These are phyloP conservation scores for Catostomus latipinnis DNA, from an alignment of 2,797 vertebrate genomes.

Conservation along the genomic window DNA sequence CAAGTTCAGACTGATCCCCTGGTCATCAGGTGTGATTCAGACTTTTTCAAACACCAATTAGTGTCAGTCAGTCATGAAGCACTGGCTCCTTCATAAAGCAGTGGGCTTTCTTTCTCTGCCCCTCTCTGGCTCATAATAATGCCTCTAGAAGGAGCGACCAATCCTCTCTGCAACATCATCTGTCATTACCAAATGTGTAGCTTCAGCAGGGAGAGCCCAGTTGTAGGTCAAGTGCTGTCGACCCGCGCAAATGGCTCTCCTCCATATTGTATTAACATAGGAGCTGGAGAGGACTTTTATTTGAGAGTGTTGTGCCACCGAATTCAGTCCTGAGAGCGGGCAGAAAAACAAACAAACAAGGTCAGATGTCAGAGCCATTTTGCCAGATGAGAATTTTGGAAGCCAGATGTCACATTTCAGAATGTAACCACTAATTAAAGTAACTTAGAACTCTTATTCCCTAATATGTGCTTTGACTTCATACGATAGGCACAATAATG, in stretches of 20 bases:
- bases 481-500: not conserved
- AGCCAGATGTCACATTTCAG: slow-evolving; percentile 22
- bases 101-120: not conserved
- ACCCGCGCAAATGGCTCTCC: slow-evolving; percentile 40
- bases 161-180: slow-evolving; percentile 42
- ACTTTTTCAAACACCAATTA: slow-evolving; percentile 52
- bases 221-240: slow-evolving; percentile 50
- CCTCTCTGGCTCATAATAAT: slow-evolving; percentile 27
- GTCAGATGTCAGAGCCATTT: slow-evolving; percentile 8
- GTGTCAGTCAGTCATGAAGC: slow-evolving; percentile 46
- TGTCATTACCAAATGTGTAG: slow-evolving; percentile 46
- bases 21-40: slow-evolving; percentile 41
- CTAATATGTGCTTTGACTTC: slow-evolving; percentile 9
- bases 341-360: slow-evolving; percentile 29
- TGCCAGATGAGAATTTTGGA: slow-evolving; percentile 31
- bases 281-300: slow-evolving; percentile 24
- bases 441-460: slow-evolving; percentile 3
- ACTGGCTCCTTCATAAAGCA: not conserved
- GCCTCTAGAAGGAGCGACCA: slow-evolving; percentile 33
- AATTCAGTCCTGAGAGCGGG: not conserved
- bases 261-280: slow-evolving; percentile 50
- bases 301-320: not conserved
- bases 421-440: slow-evolving; percentile 6
- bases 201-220: slow-evolving; percentile 39
- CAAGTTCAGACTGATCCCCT: slow-evolving; percentile 29